These are phyloP conservation scores for Aspiorhynchus laticeps DNA, from an alignment of 2,113 vertebrate genomes.

Conservation along the genomic window DNA sequence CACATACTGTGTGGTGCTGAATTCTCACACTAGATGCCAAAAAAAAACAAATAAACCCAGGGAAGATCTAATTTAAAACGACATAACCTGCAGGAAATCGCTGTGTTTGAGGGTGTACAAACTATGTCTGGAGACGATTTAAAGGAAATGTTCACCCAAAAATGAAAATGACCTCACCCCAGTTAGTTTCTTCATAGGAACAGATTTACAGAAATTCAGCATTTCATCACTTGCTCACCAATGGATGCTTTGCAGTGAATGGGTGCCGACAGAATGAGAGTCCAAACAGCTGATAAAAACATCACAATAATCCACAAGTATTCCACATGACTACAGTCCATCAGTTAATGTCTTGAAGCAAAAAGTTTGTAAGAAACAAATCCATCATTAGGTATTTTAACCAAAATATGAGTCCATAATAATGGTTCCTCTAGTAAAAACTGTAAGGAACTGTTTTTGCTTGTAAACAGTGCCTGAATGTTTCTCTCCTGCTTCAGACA, in stretches of 20 bases:
- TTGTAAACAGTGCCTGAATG: not conserved
- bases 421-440: not conserved
- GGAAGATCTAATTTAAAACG: not conserved
- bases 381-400: not conserved
- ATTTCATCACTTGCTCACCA: too few species aligned
- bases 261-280: not conserved
- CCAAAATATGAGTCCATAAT: not conserved
- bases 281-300: not conserved
- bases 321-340: not conserved
- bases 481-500: not conserved
- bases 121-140: not conserved
- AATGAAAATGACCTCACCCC: too few species aligned
- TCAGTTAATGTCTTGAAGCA: not conserved
- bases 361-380: not conserved
- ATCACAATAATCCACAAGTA: too few species aligned
- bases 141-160: too few species aligned
- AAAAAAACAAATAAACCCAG: slow-evolving; percentile 3
- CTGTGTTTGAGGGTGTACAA: not conserved
- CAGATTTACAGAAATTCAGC: too few species aligned
- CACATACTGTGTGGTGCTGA: not conserved
- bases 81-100: not conserved
- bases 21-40: not conserved
- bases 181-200: too few species aligned
- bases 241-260: not conserved
- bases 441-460: too few species aligned